Base-by-base conservation (phyloP, 2,113 vertebrate genomes). In the Chaenocephalus aceratus region DNA sequence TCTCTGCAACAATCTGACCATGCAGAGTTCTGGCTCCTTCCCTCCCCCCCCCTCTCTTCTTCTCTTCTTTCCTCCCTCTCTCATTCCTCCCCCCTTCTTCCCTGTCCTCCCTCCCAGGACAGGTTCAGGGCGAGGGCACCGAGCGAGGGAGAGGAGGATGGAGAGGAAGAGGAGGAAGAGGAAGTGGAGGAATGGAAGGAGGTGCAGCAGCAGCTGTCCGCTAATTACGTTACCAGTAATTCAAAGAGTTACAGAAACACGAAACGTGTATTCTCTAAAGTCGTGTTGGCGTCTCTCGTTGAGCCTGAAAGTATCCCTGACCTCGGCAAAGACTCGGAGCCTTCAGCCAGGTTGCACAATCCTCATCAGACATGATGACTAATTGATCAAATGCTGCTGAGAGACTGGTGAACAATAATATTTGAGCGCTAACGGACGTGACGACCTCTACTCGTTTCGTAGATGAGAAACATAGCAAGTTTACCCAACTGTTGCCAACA, bases 41-140 rank as follows among this genome's bases (percentile, higher is more conserved):
- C 62, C 52, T 63, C 70, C 49, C 34, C 45, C 45, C n/a, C 65
- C 78, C 64, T 69, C 49, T 58, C 71, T 64, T 64, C 72, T 30
- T 65, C 58, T 71, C 57, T 53, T 63, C 67, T 51, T 59, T 64
- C 71, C 75, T 67, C 26, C 49, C 11, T 69, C 36, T 79, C 30
- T 64, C n/a, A 41, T 73, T 69, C 68, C 66, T 77, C 80, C 78
- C 75, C 72, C 73, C 11, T 21, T 21, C 21, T 21, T 21, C 21
- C 21, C 21, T 21, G 21, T 21, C 21, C 21, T 21, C 52, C 79
- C 88, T 77, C 82, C 71, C 83, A 83, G 88, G 89, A 85, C 84
- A 85, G 78, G 93, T 93, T 94, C 90, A 94, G 84, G 77, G 78
- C 87, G 5, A 91, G 92, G 91, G 86, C 93, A 92, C 72, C 57